Base-by-base conservation (phyloP, 2,888 invertebrate species). In the Chrysina gloriosa region DNA sequence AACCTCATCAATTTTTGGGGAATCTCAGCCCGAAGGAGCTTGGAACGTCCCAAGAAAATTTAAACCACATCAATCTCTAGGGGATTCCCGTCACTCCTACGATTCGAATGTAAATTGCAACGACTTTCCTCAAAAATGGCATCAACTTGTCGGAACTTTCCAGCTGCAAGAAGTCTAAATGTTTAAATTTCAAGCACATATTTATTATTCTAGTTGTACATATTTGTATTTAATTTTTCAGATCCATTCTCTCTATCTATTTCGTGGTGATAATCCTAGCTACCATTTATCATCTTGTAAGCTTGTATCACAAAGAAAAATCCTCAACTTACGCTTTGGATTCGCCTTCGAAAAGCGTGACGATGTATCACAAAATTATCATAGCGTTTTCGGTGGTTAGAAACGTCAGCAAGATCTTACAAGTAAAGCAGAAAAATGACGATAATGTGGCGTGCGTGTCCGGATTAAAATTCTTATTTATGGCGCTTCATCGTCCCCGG, bases 401-500 rank as follows among this genome's bases (percentile, higher is more conserved):
- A 73, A 90, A 89, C 71, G 77, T 87, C 47, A 85, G 84, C 75
- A 89, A 89, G 79, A 85, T 90, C 19, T 80, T 88, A 23, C 84
- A 85, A 0, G 85, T 87, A 0, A 87, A 87, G 69, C 84, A 86
- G 48, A 87, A 88, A 52, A 85, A 85, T 74, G 85, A 86, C 29
- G 77, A 89, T 6, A 89, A 90, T 23, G 80, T 92, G 63, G 89
- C 90, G 71, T 89, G 89, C 74, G 84, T 84, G 27, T 79, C 75
- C 68, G 83, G 83, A 3, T 82, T 92, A 36, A 91, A 90, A 76
- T 86, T 89, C 9, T 76, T 91, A 52, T 87, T 90, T 0, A 92
- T 92, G 92, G 71, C 86, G 0, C n/a, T 85, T 90, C 52, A 90
- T 92, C 52, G 82, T 91, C 3, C 84, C 84, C 31, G 91, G 91